Evolutionary conservation across 2,888 invertebrate species (phyloP), one percentile per base, ranked within the genome.

Genomic region (Sisyra terminalis): DNA sequence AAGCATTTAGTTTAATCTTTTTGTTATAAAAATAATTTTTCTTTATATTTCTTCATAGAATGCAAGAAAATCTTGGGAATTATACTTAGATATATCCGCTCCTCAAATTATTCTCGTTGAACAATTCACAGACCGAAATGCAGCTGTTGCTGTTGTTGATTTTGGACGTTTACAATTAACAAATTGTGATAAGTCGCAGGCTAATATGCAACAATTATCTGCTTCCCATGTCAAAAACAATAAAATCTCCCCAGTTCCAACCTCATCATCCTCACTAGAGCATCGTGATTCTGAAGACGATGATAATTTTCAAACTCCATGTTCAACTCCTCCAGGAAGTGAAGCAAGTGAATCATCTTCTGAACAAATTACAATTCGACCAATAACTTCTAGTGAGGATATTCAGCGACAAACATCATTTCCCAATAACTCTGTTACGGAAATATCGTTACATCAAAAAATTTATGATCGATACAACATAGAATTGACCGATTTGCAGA

Each of bases 71-170:
- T 73, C 76, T 11, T 93, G 92, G 92, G 84, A 87, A 48, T 67
- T 94, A 47, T 80, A 88, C 56, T 69, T 94, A 50, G 89, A 94
- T 60, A 85, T 96, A 48, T 86, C 86, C 3, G 93, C 94, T 2
- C 94, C 94, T 1, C 89, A 92, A 59, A 86, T 96, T 49, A 74
- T 93, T 51, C 72, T 93, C 48, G 86, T 89, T 32, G 89, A 92
- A 57, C 73, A 78, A 55, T 80, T 85, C 57, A 69, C 69, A 39
- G 78, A 82, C 51, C 72, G 75, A 43, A 83, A 80, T 56, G 78
- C 81, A 1, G 70, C 79, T 8, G 78, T 87, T 51, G 75, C 92
- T 40, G 80, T 94, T 38, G 74, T 90, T 42, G 94, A 94, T 67
- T 85, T 96, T 58, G 96, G 96, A 10, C 75, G 86, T 48, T 71